Conservation (phyloP, 64 coral and sea anemone genomes). For the Stylophora pistillata region DNA sequence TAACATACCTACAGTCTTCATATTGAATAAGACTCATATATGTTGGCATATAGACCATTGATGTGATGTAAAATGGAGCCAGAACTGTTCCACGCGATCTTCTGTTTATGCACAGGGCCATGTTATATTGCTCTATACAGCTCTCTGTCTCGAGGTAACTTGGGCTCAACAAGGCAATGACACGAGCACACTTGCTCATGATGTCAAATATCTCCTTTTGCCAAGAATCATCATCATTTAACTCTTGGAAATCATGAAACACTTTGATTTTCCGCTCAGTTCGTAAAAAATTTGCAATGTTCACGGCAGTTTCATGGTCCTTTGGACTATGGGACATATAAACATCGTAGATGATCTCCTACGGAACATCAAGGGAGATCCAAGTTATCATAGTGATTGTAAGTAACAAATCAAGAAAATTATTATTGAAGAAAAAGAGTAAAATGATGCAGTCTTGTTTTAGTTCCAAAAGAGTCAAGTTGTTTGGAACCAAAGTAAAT, state of each 20-base stretch:
- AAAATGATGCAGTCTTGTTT: too few species aligned
- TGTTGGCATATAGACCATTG: slow-evolving; percentile 75
- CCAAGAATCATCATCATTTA: slow-evolving; percentile 81
- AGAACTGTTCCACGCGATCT: slow-evolving; percentile 65
- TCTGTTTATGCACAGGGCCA: slow-evolving; percentile 84
- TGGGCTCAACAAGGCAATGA: slow-evolving; percentile 82
- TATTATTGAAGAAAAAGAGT: too few species aligned
- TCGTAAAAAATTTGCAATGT: slow-evolving; percentile 57
- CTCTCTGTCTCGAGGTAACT: slow-evolving; percentile 58
- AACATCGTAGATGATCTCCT: slow-evolving; percentile 60
- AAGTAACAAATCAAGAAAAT: too few species aligned
- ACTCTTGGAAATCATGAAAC: slow-evolving; percentile 68
- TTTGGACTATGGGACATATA: slow-evolving; percentile 84
- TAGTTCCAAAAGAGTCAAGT: too few species aligned
- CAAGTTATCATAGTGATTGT: not conserved
- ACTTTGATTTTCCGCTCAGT: slow-evolving; percentile 53
- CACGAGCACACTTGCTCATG: slow-evolving; percentile 78
- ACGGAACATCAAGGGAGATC: slow-evolving; percentile 18
- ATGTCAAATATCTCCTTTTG: slow-evolving; percentile 85
- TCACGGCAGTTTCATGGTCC: slow-evolving; percentile 57
- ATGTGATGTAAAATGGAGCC: slow-evolving; percentile 76
- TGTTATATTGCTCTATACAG: slow-evolving; percentile 96
- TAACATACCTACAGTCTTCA: slow-evolving; percentile 85
- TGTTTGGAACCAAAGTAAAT: too few species aligned
- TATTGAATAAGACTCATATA: slow-evolving; percentile 96